Evolutionary conservation across 2,113 vertebrate genomes (phyloP).

Genomic region (Barbus barbus): DNA sequence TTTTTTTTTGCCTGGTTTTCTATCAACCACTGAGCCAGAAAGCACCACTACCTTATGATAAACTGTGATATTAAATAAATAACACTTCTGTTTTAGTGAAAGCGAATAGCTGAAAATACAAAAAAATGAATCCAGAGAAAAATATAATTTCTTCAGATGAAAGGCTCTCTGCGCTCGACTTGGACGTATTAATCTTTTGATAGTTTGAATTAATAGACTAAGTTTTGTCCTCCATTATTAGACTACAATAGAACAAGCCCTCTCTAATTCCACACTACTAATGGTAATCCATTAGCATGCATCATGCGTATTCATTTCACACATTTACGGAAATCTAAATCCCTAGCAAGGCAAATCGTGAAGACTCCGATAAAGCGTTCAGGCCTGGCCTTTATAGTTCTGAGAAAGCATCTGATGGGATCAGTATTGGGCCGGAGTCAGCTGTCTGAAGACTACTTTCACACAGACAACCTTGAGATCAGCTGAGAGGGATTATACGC

Average conservation of each 20-base stretch:
- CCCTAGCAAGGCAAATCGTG: constrained; percentile 33
- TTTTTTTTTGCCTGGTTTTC: background rate
- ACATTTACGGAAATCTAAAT: constrained; percentile 59
- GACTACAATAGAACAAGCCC: constrained; percentile 24
- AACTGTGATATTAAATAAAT: background rate
- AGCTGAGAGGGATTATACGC: constrained; percentile 33
- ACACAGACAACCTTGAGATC: constrained; percentile 62
- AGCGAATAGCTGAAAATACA: background rate
- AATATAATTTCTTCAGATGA: background rate
- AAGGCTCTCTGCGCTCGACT: background rate
- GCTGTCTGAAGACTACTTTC: constrained; percentile 63
- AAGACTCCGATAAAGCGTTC: constrained; percentile 26
- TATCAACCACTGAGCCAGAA: background rate
- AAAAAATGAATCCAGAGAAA: background rate
- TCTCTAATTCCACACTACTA: constrained; percentile 42
- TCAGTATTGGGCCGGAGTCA: constrained; percentile 47
- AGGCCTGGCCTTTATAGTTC: constrained; percentile 37
- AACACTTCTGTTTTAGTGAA: background rate
- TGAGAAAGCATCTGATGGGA: constrained; percentile 56
- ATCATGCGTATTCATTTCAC: constrained; percentile 46
- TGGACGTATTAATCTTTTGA: background rate
- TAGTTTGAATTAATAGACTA: constrained; percentile 27
- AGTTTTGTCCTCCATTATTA: constrained; percentile 34
- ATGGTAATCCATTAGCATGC: constrained; percentile 31
- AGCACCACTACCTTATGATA: background rate